These are phyloP conservation scores for Megalonaias nervosa DNA, from an alignment of 1,140 invertebrate species.

Conservation along the genomic window DNA sequence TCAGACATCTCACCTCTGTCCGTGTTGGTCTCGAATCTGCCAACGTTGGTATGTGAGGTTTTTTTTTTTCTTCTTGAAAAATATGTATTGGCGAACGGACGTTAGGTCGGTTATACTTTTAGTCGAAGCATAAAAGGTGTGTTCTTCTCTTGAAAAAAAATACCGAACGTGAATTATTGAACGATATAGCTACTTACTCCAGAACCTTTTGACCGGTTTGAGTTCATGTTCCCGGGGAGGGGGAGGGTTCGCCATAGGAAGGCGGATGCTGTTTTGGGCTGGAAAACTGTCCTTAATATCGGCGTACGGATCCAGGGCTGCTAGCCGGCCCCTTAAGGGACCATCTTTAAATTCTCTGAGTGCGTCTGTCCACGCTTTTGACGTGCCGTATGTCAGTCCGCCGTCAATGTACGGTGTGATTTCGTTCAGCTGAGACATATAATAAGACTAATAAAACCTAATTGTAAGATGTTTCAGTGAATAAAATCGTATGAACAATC, in stretches of 20 bases:
- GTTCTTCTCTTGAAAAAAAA: too few species aligned
- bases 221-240: conserved; percentile 73
- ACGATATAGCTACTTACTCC: conserved; percentile 71
- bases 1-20: too few species aligned
- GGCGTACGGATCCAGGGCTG: conserved; percentile 9
- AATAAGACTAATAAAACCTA: background rate
- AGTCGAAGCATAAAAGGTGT: too few species aligned
- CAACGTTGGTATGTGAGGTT: too few species aligned
- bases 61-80: too few species aligned
- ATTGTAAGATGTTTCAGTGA: too few species aligned
- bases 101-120: too few species aligned
- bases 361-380: conserved; percentile 76
- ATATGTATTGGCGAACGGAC: too few species aligned
- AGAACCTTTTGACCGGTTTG: conserved; percentile 74
- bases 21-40: too few species aligned
- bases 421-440: conserved; percentile 74
- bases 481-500: too few species aligned
- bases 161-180: too few species aligned
- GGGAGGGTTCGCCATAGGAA: conserved; percentile 78
- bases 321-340: conserved; percentile 69
- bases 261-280: conserved; percentile 72
- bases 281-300: conserved; percentile 72
- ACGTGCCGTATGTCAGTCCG: conserved; percentile 76
- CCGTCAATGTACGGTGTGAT: conserved; percentile 78
- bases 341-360: conserved; percentile 72